phyloP scores from a whole-genome alignment of 2,797 vertebrate genomes.

The Trachops cirrhosus region DNA sequence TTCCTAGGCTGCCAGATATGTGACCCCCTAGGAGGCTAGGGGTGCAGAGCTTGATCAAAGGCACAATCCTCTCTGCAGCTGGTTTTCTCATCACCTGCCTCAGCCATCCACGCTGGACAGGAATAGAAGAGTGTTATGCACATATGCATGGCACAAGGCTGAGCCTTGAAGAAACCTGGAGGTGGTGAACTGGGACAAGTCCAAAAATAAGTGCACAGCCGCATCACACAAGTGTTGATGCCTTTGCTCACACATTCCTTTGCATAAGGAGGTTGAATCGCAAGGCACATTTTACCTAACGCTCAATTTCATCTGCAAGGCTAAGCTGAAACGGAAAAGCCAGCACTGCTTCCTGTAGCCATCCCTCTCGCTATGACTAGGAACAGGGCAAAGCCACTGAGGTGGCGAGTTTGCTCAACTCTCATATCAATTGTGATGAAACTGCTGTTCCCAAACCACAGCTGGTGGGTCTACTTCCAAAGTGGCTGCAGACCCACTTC shows the following conservation, averaged over 20 bases:
- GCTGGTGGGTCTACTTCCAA: background rate
- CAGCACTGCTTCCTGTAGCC: constrained; percentile 1
- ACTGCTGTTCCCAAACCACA: background rate
- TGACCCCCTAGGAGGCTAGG: background rate
- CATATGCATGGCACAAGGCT: background rate
- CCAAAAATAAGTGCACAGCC: background rate
- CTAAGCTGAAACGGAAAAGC: constrained; percentile 28
- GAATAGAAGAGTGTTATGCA: background rate
- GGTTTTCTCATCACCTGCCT: background rate
- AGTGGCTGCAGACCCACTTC: background rate
- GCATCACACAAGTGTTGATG: background rate
- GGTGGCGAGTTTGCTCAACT: background rate
- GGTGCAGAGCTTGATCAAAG: background rate
- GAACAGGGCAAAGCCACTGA: background rate
- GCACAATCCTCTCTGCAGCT: background rate
- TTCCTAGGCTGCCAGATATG: background rate
- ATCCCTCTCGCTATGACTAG: background rate
- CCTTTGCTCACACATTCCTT: background rate
- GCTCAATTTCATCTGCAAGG: constrained; percentile 17
- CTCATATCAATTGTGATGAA: background rate
- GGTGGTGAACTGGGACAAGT: background rate
- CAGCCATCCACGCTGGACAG: background rate
- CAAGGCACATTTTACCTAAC: background rate
- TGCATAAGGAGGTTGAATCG: background rate
- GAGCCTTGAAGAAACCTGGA: constrained; percentile 38